Evolutionary conservation across 2,888 invertebrate species (phyloP).

Genomic region (Arrhopalites spinosus): DNA sequence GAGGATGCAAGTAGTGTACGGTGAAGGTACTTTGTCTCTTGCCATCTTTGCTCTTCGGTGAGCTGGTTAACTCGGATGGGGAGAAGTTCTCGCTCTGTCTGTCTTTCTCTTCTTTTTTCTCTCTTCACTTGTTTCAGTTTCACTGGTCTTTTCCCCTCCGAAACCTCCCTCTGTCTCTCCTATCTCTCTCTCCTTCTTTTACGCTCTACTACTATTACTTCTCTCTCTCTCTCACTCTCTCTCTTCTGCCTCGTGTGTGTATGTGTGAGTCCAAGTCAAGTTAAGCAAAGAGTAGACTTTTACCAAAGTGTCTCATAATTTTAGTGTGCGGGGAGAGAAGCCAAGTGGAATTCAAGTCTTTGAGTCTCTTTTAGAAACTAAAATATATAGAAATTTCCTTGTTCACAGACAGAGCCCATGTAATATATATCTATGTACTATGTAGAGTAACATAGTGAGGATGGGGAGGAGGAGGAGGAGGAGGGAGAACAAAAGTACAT

Average conservation of each 20-base stretch:
- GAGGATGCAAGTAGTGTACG: neutral
- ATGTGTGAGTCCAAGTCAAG: constrained; percentile 5
- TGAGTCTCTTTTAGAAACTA: constrained; percentile 6
- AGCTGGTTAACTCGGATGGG: constrained; percentile 12
- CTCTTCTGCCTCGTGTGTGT: neutral
- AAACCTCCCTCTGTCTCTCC: neutral
- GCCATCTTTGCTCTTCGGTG: neutral
- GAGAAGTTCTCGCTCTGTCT: constrained; percentile 5
- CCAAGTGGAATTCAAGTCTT: constrained; percentile 36
- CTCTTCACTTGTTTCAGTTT: constrained; percentile 5
- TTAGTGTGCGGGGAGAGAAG: constrained; percentile 37
- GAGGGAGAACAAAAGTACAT: constrained; percentile 19
- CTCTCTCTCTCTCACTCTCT: constrained; percentile 19
- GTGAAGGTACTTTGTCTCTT: neutral
- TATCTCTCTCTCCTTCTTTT: constrained; percentile 16
- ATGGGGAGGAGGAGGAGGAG: neutral
- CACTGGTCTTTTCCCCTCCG: neutral
- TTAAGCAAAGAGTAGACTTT: constrained; percentile 37
- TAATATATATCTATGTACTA: constrained; percentile 9
- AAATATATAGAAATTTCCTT: constrained; percentile 34
- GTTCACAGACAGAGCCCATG: constrained; percentile 1
- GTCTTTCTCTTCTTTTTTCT: neutral
- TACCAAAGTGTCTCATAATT: constrained; percentile 44
- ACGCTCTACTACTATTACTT: neutral
- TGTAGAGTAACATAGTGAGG: neutral